Evolutionary conservation across 2,113 vertebrate genomes (phyloP), one percentile per base, ranked within the genome.

Genomic region (Scophthalmus maximus): DNA sequence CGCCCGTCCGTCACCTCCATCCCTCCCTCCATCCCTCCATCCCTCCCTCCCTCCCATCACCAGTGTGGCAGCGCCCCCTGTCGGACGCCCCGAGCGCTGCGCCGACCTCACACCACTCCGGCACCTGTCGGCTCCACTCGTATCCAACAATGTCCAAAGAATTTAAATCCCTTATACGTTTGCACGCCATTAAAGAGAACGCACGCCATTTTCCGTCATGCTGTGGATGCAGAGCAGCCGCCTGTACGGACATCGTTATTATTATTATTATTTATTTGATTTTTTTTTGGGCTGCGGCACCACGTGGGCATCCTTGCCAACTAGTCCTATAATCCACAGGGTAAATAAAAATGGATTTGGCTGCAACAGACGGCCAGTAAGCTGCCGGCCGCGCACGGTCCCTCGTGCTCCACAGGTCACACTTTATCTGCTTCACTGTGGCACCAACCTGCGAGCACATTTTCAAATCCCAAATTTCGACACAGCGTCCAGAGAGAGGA

Each of bases 281-380:
- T n/a, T 22, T 36, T 38, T 8, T 32, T 42, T 63, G 68, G 79
- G 79, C 86, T 68, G 20, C 1, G 26, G 27, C 29, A 12, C 29
- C 36, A 58, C 15, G 0, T 17, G 40, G 52, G 51, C 42, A 49
- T 68, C 34, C 51, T 34, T 76, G 82, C 82, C 81, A 83, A 66
- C 30, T 17, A 5, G 51, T 27, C 61, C 61, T 42, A 70, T 86
- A 90, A 88, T 89, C 86, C 91, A 78, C 70, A 25, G 75, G 79
- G 87, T 87, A 78, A 86, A 68, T 81, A 89, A 78, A 87, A 86
- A 87, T 88, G 85, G 89, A 88, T 89, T 88, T 84, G 76, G 80
- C 72, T 80, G 60, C 42, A 81, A 78, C 76, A 71, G 77, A 78
- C 55, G 20, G 67, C 52, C 53, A 55, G 74, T 83, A 88, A 85